These are phyloP conservation scores for Nixonia krombeini DNA, from an alignment of 1,140 invertebrate genomes.

Conservation along the genomic window DNA sequence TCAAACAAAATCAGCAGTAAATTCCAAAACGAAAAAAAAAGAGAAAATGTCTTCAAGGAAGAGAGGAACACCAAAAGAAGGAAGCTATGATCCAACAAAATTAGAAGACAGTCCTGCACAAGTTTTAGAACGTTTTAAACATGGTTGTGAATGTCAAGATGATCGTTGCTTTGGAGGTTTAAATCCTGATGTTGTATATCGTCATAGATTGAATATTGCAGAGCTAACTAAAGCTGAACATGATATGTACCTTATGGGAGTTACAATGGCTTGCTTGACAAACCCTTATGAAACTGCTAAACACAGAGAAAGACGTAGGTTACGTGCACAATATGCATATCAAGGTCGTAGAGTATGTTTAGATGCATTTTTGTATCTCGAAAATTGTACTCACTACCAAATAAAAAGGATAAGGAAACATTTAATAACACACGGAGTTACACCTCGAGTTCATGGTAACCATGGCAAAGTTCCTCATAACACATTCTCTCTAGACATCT, in stretches of 20 bases:
- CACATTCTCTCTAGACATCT: conserved; percentile 83
- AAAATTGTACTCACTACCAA: conserved; percentile 86
- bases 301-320: conserved; percentile 79
- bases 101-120: conserved; percentile 75
- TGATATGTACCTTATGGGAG: conserved; percentile 83
- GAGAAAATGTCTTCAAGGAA: conserved; percentile 64
- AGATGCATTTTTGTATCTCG: conserved; percentile 84
- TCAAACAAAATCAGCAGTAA: neutral
- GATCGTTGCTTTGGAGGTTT: conserved; percentile 81
- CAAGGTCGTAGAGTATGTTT: conserved; percentile 83
- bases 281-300: conserved; percentile 82
- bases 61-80: conserved; percentile 65
- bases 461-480: conserved; percentile 87
- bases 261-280: conserved; percentile 83
- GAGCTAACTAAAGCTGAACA: conserved; percentile 82
- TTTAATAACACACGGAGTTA: conserved; percentile 83
- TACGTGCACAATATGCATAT: conserved; percentile 82
- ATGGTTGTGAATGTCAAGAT: conserved; percentile 83
- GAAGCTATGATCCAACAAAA: conserved; percentile 70
- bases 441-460: conserved; percentile 83
- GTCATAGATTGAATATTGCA: conserved; percentile 82
- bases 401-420: conserved; percentile 84
- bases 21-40: conserved; percentile 20
- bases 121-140: conserved; percentile 78
- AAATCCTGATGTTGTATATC: conserved; percentile 81